Evolutionary conservation across 2,797 vertebrate species (phyloP).

Genomic region (Sebastes hubbsi): DNA sequence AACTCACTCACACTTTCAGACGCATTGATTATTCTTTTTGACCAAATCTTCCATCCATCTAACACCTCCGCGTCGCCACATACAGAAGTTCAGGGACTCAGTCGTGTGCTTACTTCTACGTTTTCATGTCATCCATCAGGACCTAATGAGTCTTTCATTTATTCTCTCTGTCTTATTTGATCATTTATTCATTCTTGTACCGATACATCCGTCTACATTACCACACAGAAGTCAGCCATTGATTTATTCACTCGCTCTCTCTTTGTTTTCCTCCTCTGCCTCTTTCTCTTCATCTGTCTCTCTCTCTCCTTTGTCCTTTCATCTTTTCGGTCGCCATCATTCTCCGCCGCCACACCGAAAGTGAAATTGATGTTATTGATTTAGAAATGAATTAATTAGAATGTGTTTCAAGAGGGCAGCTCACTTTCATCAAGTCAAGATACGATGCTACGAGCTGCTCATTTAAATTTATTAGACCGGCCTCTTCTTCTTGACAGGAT

Average conservation of each 20-base stretch:
- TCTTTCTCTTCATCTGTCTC: not conserved
- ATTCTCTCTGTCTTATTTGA: constrained; percentile 53
- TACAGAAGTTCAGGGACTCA: constrained; percentile 30
- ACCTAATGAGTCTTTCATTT: constrained; percentile 50
- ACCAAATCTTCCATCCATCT: constrained; percentile 13
- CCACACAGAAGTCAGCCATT: constrained; percentile 42
- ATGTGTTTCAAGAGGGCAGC: constrained; percentile 61
- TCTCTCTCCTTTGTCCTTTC: constrained; percentile 51
- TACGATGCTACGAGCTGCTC: constrained; percentile 58
- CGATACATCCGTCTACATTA: constrained; percentile 62
- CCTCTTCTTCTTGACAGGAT: constrained; percentile 16
- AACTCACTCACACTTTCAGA: not conserved
- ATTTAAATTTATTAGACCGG: constrained; percentile 51
- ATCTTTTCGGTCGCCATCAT: constrained; percentile 38
- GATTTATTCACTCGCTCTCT: constrained; percentile 54
- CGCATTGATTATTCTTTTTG: constrained; percentile 33
- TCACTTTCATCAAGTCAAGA: constrained; percentile 70
- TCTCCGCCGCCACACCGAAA: constrained; percentile 7
- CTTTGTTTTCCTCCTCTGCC: constrained; percentile 18
- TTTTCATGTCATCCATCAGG: constrained; percentile 35
- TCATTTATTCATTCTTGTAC: constrained; percentile 54
- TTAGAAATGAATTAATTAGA: constrained; percentile 75
- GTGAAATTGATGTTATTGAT: constrained; percentile 69
- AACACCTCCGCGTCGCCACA: not conserved
- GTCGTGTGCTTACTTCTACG: not conserved